Evolutionary conservation across 2,797 vertebrate species (phyloP), one percentile per base, ranked within the genome.

Genomic region (Falco rusticolus): DNA sequence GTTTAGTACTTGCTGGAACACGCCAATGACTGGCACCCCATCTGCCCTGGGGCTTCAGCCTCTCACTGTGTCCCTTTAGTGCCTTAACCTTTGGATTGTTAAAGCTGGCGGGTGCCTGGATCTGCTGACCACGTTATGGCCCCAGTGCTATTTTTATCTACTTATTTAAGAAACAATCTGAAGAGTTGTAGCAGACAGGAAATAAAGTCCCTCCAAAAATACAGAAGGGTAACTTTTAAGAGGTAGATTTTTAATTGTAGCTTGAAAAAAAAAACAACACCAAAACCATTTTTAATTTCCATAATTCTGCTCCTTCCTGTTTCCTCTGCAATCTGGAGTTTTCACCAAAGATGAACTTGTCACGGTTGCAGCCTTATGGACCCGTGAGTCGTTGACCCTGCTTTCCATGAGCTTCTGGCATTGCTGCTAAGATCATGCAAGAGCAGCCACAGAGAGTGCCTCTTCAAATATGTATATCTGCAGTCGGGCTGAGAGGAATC

Each of bases 151-250:
- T 87, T 91, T 95, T 95, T 91, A 57, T 43, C 84, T 68, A 19
- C 70, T 92, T 51, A 47, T 29, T 96, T 93, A 91, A 92, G 63
- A 82, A 92, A 82, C 75, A 84, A 70, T 34, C 39, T 89, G 54
- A 78, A 68, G 72, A 96, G 82, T 76, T 92, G 78, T 53, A 78
- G 43, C 87, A 85, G 84, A 53, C 86, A 88, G 84, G 89, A 95
- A 95, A 74, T 76, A 69, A 90, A 78, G 33, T 64, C 76, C 78
- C 57, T 91, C 64, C 33, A 75, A 88, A 96, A 96, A 91, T 50
- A 80, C 47, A 41, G 57, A 91, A 83, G 50, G 68, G 43, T 61
- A 65, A 65, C 51, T 83, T 91, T 85, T 31, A 77, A 63, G 72
- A 84, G 87, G 61, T 86, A 65, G 51, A 29, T 78, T 91, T 94